phyloP scores from a whole-genome alignment of 1,140 invertebrate genomes.

The Andricus grossulariae region DNA sequence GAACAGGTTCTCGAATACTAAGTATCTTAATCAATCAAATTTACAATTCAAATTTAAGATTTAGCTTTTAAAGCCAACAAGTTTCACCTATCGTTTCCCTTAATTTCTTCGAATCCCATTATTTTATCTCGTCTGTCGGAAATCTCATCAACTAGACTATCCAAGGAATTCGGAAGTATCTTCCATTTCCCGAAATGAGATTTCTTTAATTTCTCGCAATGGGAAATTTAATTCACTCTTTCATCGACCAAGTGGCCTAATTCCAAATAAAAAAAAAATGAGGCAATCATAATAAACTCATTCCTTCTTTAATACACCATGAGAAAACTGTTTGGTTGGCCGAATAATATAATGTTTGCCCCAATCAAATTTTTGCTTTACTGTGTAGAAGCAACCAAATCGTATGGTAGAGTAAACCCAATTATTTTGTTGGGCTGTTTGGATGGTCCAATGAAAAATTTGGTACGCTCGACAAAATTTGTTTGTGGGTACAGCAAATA shows the following conservation, averaged over 20 bases:
- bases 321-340: no score
- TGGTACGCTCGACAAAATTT: no score
- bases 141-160: conserved; percentile 1
- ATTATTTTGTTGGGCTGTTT: no score
- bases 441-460: no score
- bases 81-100: not conserved
- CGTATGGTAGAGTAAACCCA: no score
- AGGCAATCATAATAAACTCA: not conserved
- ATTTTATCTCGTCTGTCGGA: not conserved
- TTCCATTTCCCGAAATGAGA: not conserved
- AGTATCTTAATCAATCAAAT: no score
- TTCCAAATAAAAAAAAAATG: not conserved
- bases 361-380: no score
- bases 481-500: no score
- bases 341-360: no score
- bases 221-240: not conserved
- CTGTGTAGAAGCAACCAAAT: no score
- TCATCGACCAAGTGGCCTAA: not conserved
- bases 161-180: not conserved
- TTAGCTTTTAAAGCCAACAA: not conserved
- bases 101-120: not conserved
- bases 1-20: no score
- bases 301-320: not conserved
- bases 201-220: conserved; percentile 11
- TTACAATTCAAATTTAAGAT: not conserved